phyloP scores from a whole-genome alignment of 2,797 vertebrate species.

The Pseudochirops cupreus region DNA sequence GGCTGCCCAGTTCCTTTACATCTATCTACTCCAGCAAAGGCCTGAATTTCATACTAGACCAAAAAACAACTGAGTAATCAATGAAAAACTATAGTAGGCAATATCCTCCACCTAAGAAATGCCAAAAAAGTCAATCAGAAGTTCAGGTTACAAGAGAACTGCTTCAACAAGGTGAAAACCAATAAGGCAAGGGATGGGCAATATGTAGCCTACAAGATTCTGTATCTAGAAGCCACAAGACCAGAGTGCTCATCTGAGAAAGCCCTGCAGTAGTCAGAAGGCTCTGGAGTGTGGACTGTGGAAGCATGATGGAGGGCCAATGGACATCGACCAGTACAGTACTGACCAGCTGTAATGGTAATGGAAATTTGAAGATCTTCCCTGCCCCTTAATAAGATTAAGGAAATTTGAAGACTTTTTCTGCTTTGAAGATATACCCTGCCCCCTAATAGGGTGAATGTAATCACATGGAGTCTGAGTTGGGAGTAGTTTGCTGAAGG shows the following conservation, averaged over 20 bases:
- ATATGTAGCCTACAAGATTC: not conserved
- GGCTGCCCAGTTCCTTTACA: not conserved
- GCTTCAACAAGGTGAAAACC: not conserved
- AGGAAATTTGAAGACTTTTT: too few relatives aligned
- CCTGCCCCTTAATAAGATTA: too few relatives aligned
- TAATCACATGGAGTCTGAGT: too few relatives aligned
- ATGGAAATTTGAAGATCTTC: too few relatives aligned
- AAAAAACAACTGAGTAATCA: not conserved
- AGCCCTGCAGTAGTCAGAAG: not conserved
- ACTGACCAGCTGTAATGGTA: not conserved
- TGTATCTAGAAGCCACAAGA: not conserved
- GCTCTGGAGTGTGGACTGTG: not conserved
- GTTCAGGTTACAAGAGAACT: not conserved
- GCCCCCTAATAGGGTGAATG: too few relatives aligned
- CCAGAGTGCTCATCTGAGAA: not conserved
- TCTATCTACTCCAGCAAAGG: not conserved
- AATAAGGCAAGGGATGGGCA: not conserved
- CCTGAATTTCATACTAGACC: not conserved
- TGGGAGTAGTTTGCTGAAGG: too few relatives aligned
- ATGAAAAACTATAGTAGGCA: not conserved
- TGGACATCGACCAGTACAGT: not conserved
- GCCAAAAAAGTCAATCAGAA: not conserved
- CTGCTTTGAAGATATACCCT: too few relatives aligned
- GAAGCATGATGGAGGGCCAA: not conserved
- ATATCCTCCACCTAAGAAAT: not conserved